Base-by-base conservation (phyloP, 2,797 vertebrate genomes). In the Nothura maculosa region DNA sequence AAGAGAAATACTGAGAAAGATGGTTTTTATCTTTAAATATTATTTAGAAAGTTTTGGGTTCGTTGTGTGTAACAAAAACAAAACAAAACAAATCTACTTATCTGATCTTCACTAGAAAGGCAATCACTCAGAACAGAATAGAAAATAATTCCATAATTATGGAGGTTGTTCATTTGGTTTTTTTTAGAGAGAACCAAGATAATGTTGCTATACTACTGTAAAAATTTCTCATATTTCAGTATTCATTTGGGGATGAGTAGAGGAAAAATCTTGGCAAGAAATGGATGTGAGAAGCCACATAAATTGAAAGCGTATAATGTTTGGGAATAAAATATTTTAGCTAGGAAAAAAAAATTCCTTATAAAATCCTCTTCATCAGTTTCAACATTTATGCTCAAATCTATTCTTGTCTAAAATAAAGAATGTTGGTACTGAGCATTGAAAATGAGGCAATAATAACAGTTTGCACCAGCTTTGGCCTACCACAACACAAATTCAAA, bases 381-480 rank as follows among this genome's bases (percentile, higher is more conserved):
- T 69, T 76, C 43, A 43, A 1, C 8, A 43, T 27, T 55, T 66
- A 20, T 8, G 6, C 54, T 47, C 81, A 30, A 68, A 54, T 36
- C 40, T 80, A 19, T 3, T 58, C 9, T 48, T 3, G 5, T 54
- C 36, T 63, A 32, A 61, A 86, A 64, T 61, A 24, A 9, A 2
- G 0, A 57, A 3, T 48, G 2, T 1, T 34, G 40, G 28, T 4
- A 6, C 43, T 70, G 10, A 11, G 6, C 8, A 11, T 55, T 60
- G 13, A 85, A 76, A 82, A 42, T 63, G 1, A 63, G 6, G 9
- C n/a, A 3, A 5, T 11, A 4, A 8, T 9, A 19, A 11, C 25
- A 66, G 36, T 52, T 66, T 61, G n/a, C 1, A 0, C 61, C 0
- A 17, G 0, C 4, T 2, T n/a, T 6, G 24, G 2, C 27, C 27